A percentile compares a stretch with the other conserved stretches of the same genome.
These are phyloP conservation scores for Lasioglossum zephyrum DNA, from an alignment of 2,888 invertebrate genomes.

Conservation along the genomic window DNA sequence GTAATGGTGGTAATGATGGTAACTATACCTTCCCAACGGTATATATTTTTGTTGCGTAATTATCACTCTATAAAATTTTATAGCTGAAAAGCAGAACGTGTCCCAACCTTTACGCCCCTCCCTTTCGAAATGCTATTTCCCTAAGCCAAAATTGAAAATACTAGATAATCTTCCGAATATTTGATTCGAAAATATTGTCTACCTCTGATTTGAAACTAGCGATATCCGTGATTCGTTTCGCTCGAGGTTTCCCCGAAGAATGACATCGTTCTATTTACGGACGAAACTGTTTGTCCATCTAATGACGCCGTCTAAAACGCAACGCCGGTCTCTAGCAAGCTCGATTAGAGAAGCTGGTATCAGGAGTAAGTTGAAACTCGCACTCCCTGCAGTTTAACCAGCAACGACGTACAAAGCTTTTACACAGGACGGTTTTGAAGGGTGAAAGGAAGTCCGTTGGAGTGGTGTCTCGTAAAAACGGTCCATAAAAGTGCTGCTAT, in stretches of 20 bases:
- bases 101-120: too few species aligned
- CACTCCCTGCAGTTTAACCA: conserved; percentile 51
- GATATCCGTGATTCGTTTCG: background rate
- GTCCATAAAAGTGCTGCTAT: conserved; percentile 79
- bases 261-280: background rate
- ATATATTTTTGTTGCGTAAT: too few species aligned
- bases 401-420: conserved; percentile 52
- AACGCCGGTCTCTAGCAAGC: background rate
- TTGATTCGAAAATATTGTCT: too few species aligned
- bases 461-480: conserved; percentile 76
- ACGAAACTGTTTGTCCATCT: background rate
- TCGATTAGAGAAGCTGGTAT: conserved; percentile 15
- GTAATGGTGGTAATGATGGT: too few species aligned
- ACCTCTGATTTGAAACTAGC: background rate
- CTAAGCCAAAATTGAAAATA: too few species aligned
- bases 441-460: conserved; percentile 43
- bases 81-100: too few species aligned
- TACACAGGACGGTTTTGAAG: conserved; percentile 50
- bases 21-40: too few species aligned
- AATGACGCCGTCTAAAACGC: background rate
- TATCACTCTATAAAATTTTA: too few species aligned
- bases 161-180: too few species aligned
- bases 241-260: background rate
- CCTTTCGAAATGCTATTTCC: too few species aligned
- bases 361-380: conserved; percentile 23